phyloP scores from a whole-genome alignment of 2,797 vertebrate species.

The Euthynnus affinis region DNA sequence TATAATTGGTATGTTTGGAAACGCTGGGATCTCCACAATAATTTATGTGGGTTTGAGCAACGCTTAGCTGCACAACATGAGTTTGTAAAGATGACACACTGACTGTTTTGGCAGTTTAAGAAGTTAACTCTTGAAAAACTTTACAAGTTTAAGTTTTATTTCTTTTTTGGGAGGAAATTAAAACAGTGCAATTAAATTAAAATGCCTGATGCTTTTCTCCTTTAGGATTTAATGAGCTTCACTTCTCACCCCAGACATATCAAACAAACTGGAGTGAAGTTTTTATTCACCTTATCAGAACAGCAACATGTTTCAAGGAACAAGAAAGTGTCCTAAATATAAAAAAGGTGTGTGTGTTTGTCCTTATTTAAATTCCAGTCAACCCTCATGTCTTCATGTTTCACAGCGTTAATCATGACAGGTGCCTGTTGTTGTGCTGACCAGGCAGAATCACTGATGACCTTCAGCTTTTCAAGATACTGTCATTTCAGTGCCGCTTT shows the following conservation, averaged over 20 bases:
- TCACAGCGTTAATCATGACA: conserved; percentile 63
- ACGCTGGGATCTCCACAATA: conserved; percentile 18
- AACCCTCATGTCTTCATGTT: conserved; percentile 40
- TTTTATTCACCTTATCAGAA: no score
- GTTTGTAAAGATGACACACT: background rate
- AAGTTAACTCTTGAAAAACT: background rate
- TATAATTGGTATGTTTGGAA: conserved; percentile 36
- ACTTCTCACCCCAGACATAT: no score
- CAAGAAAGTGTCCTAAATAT: background rate
- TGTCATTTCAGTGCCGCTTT: conserved; percentile 17
- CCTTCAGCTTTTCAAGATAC: conserved; percentile 45
- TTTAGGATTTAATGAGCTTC: no score
- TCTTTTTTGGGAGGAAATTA: background rate
- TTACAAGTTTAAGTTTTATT: background rate
- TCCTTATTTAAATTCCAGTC: conserved; percentile 48
- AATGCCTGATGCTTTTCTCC: background rate
- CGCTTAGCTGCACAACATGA: conserved; percentile 4
- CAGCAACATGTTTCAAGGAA: conserved; percentile 3
- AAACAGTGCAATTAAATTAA: conserved; percentile 1
- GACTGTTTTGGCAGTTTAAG: background rate
- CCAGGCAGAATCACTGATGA: conserved; percentile 43
- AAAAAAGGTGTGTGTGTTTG: background rate
- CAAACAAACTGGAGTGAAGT: no score
- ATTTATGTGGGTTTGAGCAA: conserved; percentile 38
- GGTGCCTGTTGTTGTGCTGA: conserved; percentile 58